Conservation (phyloP, 1,140 invertebrate species). For the Sarcophaga bullata region DNA sequence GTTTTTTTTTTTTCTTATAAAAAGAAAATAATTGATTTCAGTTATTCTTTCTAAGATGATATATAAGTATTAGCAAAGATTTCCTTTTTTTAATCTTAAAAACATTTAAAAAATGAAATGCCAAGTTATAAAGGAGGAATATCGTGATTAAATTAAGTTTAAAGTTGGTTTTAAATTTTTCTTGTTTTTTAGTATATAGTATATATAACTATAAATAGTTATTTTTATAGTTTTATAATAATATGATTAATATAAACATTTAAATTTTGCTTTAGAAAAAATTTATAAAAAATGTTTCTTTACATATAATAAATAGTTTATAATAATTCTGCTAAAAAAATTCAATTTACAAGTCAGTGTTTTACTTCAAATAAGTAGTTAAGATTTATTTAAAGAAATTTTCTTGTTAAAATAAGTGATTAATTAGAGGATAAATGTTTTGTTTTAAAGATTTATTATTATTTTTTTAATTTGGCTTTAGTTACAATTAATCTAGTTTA, state of each 20-base stretch:
- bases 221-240: too few relatives aligned
- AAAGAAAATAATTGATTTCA: conserved; percentile 29
- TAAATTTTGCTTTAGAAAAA: conserved; percentile 37
- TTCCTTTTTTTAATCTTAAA: conserved; percentile 18
- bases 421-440: not conserved
- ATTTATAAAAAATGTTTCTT: conserved; percentile 34
- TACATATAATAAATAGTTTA: not conserved
- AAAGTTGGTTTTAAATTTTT: conserved; percentile 16
- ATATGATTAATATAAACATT: conserved; percentile 5
- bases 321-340: conserved; percentile 16
- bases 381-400: conserved; percentile 11
- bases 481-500: not conserved
- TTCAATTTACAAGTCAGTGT: conserved; percentile 12
- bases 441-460: not conserved
- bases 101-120: conserved; percentile 35
- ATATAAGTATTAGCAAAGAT: not conserved
- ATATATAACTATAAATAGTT: too few relatives aligned
- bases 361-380: not conserved
- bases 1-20: conserved; percentile 8
- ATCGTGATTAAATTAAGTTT: conserved; percentile 4
- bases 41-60: not conserved
- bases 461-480: not conserved
- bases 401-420: conserved; percentile 1
- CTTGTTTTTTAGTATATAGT: conserved; percentile 8
- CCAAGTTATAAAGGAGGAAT: conserved; percentile 23